These are phyloP conservation scores for Hoplostethus atlanticus DNA, from an alignment of 2,797 vertebrate genomes.

Conservation along the genomic window DNA sequence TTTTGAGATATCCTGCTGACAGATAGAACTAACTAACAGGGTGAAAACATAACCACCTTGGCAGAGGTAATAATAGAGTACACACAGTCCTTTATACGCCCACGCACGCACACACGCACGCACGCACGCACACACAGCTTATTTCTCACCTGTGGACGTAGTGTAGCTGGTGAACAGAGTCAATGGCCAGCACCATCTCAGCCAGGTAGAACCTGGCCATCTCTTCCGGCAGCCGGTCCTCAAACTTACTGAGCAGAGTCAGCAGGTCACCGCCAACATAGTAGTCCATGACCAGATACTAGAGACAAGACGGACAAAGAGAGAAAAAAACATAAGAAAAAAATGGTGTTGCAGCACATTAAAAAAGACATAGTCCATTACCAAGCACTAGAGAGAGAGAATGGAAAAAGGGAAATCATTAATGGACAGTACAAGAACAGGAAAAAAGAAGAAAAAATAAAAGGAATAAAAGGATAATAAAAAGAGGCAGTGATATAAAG, in stretches of 20 bases:
- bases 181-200: slow-evolving; percentile 98
- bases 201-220: slow-evolving; percentile 99
- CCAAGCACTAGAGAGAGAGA: too few species aligned
- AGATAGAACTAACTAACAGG: too few species aligned
- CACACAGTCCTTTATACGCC: neutral
- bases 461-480: too few species aligned
- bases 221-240: slow-evolving; percentile 97
- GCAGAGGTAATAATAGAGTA: neutral
- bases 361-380: too few species aligned
- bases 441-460: neutral
- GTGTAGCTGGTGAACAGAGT: slow-evolving; percentile 98
- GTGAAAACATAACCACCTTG: too few species aligned
- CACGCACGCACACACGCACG: neutral
- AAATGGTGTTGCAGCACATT: too few species aligned
- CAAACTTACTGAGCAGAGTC: slow-evolving; percentile 98
- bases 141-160: slow-evolving; percentile 94
- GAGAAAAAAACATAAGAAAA: neutral
- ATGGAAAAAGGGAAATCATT: too few species aligned
- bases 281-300: slow-evolving; percentile 99
- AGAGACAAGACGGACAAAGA: neutral
- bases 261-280: slow-evolving; percentile 98
- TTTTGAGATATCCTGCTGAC: too few species aligned
- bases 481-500: neutral
- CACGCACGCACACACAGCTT: neutral
- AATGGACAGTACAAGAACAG: neutral